Conservation (phyloP, 2,888 invertebrate genomes). For the Byasa hedistus region DNA sequence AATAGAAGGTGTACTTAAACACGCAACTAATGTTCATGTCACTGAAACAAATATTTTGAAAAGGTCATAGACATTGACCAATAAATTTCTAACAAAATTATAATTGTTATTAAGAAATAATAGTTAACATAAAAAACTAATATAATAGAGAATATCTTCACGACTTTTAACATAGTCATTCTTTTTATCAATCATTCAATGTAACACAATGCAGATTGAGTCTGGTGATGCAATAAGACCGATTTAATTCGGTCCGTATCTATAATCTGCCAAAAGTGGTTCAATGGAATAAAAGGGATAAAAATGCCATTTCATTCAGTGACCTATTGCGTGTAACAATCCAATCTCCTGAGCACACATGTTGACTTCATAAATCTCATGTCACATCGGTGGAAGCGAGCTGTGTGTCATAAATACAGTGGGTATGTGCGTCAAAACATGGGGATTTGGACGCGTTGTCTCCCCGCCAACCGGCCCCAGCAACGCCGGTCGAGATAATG, state of each 20-base stretch:
- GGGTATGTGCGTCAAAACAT: constrained; percentile 77
- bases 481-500: constrained; percentile 68
- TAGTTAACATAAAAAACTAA: no score
- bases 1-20: constrained; percentile 5
- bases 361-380: constrained; percentile 75
- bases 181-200: background rate
- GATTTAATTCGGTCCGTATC: background rate
- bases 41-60: background rate
- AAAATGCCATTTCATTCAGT: constrained; percentile 21
- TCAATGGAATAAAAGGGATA: constrained; percentile 1
- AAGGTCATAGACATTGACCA: background rate
- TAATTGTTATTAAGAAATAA: no score
- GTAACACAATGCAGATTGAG: background rate
- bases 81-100: no score
- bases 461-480: constrained; percentile 52
- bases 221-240: background rate
- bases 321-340: constrained; percentile 60
- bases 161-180: background rate
- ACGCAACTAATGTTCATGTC: background rate
- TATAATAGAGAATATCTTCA: no score
- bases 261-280: constrained; percentile 7
- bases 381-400: constrained; percentile 63
- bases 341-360: constrained; percentile 70
- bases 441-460: constrained; percentile 66
- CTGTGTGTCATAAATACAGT: constrained; percentile 71